These are phyloP conservation scores for Luehdorfia chinensis DNA, from an alignment of 1,140 invertebrate species.

Conservation along the genomic window DNA sequence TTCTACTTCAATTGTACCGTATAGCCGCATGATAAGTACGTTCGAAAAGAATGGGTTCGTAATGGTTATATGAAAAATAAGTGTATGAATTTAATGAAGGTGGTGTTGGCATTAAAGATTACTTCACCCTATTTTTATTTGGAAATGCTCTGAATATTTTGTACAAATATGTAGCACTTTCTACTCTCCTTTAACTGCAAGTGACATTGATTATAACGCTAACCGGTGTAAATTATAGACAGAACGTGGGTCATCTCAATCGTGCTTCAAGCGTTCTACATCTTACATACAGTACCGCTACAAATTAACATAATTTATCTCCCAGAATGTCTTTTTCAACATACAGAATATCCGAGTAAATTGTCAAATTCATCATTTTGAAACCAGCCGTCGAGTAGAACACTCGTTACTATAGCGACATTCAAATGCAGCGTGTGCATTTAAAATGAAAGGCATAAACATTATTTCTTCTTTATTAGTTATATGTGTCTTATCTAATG, in stretches of 20 bases:
- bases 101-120: no score
- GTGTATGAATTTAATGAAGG: no score
- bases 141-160: conserved; percentile 39
- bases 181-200: conserved; percentile 33
- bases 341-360: conserved; percentile 33
- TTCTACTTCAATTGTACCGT: no score
- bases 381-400: conserved; percentile 36
- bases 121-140: conserved; percentile 17
- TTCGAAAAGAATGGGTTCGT: no score
- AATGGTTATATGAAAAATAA: no score
- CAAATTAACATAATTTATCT: conserved; percentile 68
- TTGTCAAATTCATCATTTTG: conserved; percentile 44
- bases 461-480: conserved; percentile 24
- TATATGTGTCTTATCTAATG: conserved; percentile 41
- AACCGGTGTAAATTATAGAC: conserved; percentile 63
- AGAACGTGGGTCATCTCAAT: conserved; percentile 44
- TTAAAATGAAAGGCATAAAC: conserved; percentile 42
- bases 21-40: no score
- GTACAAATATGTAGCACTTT: conserved; percentile 70
- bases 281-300: conserved; percentile 62
- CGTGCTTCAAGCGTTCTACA: conserved; percentile 58
- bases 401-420: conserved; percentile 33
- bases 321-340: conserved; percentile 36
- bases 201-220: conserved; percentile 59
- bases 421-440: conserved; percentile 28